Evolutionary conservation across 2,888 invertebrate genomes (phyloP).

Genomic region (Didymodactylos carnosus): DNA sequence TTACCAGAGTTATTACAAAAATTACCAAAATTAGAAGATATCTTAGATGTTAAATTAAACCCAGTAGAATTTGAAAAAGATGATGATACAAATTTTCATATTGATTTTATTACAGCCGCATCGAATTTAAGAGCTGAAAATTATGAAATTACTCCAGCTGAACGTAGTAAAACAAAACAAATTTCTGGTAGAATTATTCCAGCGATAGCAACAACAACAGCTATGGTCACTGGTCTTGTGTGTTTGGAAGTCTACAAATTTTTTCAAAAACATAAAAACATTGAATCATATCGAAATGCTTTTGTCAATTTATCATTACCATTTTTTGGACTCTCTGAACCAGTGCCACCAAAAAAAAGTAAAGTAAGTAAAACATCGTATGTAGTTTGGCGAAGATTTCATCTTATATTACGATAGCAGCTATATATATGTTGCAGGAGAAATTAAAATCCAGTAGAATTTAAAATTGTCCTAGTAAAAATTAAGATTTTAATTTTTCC

Average conservation of each 20-base stretch:
- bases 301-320: conserved; percentile 87
- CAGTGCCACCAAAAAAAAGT: conserved; percentile 57
- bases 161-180: conserved; percentile 64
- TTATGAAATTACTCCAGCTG: conserved; percentile 80
- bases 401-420: too few species aligned
- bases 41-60: conserved; percentile 15
- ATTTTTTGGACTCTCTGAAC: conserved; percentile 88
- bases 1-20: not conserved
- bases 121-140: conserved; percentile 89
- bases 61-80: conserved; percentile 78
- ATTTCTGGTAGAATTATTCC: conserved; percentile 98
- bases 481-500: too few species aligned
- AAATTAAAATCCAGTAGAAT: too few species aligned
- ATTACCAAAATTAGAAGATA: not conserved
- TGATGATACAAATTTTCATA: conserved; percentile 87
- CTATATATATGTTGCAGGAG: too few species aligned
- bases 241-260: conserved; percentile 57
- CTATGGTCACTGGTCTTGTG: conserved; percentile 83
- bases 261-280: conserved; percentile 43
- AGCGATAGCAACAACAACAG: conserved; percentile 95
- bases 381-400: too few species aligned
- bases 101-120: conserved; percentile 94
- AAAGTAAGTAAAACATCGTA: conserved; percentile 25
- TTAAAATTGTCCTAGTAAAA: too few species aligned
- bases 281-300: conserved; percentile 70